A percentile compares a stretch with the other conserved stretches of the same genome.
Evolutionary conservation across 2,797 vertebrate genomes (phyloP).

Genomic region (Sebastes kiyomatsui): DNA sequence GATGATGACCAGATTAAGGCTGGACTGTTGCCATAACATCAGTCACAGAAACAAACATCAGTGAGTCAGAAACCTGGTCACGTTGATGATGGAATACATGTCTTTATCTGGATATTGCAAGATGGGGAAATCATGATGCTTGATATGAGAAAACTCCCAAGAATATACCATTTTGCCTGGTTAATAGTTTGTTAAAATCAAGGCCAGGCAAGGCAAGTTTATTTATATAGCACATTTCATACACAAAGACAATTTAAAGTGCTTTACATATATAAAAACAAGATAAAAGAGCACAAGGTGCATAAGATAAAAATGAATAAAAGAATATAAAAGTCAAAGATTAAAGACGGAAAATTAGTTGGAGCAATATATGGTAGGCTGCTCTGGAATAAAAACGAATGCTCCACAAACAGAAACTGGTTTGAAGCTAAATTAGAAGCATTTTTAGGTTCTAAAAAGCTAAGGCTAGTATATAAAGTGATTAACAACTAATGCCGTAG

Average conservation of each 20-base stretch:
- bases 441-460: not conserved
- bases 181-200: not conserved
- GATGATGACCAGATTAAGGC: conserved; percentile 17
- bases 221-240: too few relatives aligned
- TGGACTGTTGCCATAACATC: not conserved
- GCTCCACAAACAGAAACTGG: not conserved
- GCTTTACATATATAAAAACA: too few relatives aligned
- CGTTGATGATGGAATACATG: not conserved
- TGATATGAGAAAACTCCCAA: not conserved
- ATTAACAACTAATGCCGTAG: not conserved
- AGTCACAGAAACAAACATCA: not conserved
- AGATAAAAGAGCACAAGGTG: too few relatives aligned
- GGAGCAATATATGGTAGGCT: not conserved
- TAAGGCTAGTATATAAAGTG: not conserved
- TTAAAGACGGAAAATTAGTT: not conserved
- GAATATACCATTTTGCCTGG: not conserved
- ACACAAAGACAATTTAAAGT: too few relatives aligned
- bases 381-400: not conserved
- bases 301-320: too few relatives aligned
- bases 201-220: too few relatives aligned
- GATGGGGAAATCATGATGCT: not conserved
- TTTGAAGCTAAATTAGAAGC: not conserved
- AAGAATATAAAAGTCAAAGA: too few relatives aligned
- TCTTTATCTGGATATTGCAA: not conserved
- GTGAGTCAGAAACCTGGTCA: conserved; percentile 3